These are phyloP conservation scores for Andrena marginata DNA, from an alignment of 2,888 invertebrate genomes.

Conservation along the genomic window DNA sequence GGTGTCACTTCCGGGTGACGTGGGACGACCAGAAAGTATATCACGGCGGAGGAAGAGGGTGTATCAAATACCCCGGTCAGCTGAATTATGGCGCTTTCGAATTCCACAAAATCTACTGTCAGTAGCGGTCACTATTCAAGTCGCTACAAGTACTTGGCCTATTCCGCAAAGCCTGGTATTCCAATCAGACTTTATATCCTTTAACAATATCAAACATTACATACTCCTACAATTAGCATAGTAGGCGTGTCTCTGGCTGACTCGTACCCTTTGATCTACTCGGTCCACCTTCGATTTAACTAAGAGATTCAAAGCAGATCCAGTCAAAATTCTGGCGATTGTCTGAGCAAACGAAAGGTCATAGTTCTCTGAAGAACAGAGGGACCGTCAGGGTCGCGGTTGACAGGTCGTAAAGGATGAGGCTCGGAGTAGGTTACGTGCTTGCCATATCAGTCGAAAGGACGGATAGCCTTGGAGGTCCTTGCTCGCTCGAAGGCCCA, in stretches of 20 bases:
- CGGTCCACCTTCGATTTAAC: background rate
- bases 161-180: too few species aligned
- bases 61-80: background rate
- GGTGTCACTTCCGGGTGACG: constrained; percentile 20
- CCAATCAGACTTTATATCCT: too few species aligned
- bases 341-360: constrained; percentile 18
- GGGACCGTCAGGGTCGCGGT: constrained; percentile 53
- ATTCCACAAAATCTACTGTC: too few species aligned
- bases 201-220: too few species aligned
- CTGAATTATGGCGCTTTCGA: too few species aligned
- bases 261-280: background rate
- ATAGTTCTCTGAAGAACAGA: constrained; percentile 26
- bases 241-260: too few species aligned
- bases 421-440: constrained; percentile 65
- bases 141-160: too few species aligned
- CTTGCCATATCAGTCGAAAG: constrained; percentile 67
- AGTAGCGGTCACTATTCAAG: too few species aligned
- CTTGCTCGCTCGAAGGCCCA: constrained; percentile 63
- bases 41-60: background rate
- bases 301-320: background rate
- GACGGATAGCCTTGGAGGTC: constrained; percentile 62
- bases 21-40: constrained; percentile 7
- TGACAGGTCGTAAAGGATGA: constrained; percentile 68
- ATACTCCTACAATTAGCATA: too few species aligned
- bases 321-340: background rate